Evolutionary conservation across 37 sponge, comb jelly and placozoan genomes (phyloP).

Genomic region (Aplysina aerophoba): DNA sequence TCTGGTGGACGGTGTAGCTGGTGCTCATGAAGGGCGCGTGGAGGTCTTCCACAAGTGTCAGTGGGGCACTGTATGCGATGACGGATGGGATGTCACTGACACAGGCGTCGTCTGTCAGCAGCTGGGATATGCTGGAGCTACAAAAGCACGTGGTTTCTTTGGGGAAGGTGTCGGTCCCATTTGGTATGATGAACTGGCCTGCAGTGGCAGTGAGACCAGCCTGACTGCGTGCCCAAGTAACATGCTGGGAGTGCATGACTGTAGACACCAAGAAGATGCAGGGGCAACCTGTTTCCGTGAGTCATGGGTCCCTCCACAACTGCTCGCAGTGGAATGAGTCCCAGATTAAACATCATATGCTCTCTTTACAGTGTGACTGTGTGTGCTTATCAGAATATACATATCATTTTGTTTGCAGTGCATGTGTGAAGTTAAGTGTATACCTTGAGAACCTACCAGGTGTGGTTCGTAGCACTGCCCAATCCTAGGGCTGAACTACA

Average conservation of each 20-base stretch:
- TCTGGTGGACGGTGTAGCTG: slow-evolving; percentile 23
- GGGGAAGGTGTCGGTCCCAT: background rate
- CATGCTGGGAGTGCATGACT: background rate
- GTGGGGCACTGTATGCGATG: slow-evolving; percentile 53
- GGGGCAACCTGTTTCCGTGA: slow-evolving; percentile 25
- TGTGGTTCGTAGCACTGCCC: no score
- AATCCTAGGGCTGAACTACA: no score
- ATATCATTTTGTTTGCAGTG: no score
- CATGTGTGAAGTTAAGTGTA: no score
- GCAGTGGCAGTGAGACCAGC: slow-evolving; percentile 11
- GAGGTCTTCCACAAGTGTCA: slow-evolving; percentile 29
- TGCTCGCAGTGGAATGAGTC: no score
- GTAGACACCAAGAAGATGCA: background rate
- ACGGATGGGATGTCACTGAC: slow-evolving; percentile 12
- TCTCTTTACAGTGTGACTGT: no score
- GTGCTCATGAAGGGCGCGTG: slow-evolving; percentile 36
- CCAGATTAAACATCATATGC: no score
- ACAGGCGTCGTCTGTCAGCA: slow-evolving; percentile 53
- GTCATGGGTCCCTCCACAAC: slow-evolving; percentile 2
- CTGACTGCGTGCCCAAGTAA: background rate
- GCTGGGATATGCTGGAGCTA: slow-evolving; percentile 34
- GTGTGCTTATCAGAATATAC: no score
- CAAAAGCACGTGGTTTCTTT: background rate
- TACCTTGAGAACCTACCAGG: no score
- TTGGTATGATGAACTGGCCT: background rate